Conservation (phyloP, 2,113 vertebrate genomes). For the Tretioscincus oriximinensis region DNA sequence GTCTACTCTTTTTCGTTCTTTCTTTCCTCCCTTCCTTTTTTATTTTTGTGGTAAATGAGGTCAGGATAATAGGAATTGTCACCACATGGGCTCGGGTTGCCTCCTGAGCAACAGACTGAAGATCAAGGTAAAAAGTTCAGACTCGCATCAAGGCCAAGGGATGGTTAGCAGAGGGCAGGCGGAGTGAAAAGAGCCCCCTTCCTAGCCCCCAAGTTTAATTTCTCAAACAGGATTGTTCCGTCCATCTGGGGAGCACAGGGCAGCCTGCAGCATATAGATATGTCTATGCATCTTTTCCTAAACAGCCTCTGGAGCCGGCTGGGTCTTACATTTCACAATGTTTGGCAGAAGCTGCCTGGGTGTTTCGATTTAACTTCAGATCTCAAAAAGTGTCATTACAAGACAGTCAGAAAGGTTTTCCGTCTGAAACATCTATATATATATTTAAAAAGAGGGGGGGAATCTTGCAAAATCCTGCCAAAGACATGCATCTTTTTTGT, state of each 20-base stretch:
- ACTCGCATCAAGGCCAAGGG: background rate
- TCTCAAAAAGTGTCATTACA: fast-evolving
- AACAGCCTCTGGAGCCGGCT: background rate
- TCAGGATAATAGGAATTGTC: conserved; percentile 43
- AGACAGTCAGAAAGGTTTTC: fast-evolving
- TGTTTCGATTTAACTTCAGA: background rate
- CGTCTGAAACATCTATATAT: too few species aligned
- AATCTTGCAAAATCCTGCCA: background rate
- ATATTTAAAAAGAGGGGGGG: too few species aligned
- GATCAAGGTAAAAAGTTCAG: conserved; percentile 65
- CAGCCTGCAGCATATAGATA: background rate
- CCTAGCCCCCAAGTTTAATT: background rate
- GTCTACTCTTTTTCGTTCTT: too few species aligned
- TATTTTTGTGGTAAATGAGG: background rate
- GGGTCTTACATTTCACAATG: background rate
- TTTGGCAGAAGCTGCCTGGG: background rate
- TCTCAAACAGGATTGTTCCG: conserved; percentile 3
- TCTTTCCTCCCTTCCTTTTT: too few species aligned
- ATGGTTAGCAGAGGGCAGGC: conserved; percentile 1
- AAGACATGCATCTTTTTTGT: fast-evolving
- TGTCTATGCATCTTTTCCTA: conserved; percentile 5
- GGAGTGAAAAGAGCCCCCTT: background rate
- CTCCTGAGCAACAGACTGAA: conserved; percentile 47
- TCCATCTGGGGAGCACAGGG: background rate
- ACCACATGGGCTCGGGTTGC: background rate